A percentile compares a stretch with the other conserved stretches of the same genome.
Evolutionary conservation across 2,113 vertebrate genomes (phyloP).

Genomic region (Clarias gariepinus): DNA sequence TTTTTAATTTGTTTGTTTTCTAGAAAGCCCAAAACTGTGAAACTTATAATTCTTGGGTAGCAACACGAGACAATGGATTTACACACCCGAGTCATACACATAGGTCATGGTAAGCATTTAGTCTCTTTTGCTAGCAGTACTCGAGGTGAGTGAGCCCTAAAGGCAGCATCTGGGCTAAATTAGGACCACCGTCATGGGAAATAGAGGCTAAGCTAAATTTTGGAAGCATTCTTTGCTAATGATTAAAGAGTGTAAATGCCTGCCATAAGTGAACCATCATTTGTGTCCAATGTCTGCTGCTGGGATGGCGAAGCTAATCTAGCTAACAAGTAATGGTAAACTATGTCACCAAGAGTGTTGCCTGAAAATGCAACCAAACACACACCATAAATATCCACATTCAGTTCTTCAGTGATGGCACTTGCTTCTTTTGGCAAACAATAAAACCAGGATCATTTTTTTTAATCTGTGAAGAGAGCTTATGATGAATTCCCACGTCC

Average conservation of each 20-base stretch:
- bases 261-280: background rate
- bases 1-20: background rate
- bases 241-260: background rate
- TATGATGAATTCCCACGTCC: background rate
- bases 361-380: background rate
- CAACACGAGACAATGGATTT: background rate
- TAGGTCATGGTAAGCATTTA: background rate
- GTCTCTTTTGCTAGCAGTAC: constrained; percentile 3
- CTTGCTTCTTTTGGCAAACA: background rate
- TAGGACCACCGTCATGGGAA: background rate
- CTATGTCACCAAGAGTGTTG: background rate
- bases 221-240: background rate
- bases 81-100: background rate
- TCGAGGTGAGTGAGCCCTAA: background rate
- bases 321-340: background rate
- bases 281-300: background rate
- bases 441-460: background rate
- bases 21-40: background rate
- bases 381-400: background rate
- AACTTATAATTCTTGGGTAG: background rate
- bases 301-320: background rate
- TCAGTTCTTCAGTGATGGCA: background rate
- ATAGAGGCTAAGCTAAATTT: background rate
- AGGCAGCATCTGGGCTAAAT: background rate
- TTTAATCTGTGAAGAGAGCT: background rate